phyloP scores from a whole-genome alignment of 2,797 vertebrate genomes.

The Phylloscopus collybita region DNA sequence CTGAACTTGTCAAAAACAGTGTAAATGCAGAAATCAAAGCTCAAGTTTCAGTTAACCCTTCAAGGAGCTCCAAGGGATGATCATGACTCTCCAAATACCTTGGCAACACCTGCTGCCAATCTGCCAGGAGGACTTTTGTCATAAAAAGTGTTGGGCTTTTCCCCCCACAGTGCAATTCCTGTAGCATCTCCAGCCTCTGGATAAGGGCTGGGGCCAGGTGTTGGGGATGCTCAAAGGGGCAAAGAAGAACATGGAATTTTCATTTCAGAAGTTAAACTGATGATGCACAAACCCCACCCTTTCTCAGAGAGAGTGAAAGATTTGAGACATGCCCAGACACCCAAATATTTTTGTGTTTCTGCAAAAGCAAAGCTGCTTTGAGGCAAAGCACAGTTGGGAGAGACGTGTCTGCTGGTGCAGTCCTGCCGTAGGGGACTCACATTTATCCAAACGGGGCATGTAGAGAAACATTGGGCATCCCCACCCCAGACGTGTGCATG shows the following conservation, averaged over 20 bases:
- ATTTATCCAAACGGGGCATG: not conserved
- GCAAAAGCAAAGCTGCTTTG: not conserved
- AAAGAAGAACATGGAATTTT: not conserved
- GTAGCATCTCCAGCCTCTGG: not conserved
- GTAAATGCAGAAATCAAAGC: not conserved
- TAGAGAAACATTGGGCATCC: not conserved
- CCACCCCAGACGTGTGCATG: accelerated
- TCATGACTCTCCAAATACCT: accelerated
- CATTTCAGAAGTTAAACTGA: not conserved
- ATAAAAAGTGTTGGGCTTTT: not conserved
- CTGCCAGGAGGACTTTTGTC: not conserved
- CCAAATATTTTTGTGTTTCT: not conserved
- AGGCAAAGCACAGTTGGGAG: accelerated
- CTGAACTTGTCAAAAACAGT: accelerated
- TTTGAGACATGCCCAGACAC: accelerated
- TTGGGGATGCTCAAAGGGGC: not conserved
- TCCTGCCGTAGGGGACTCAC: accelerated
- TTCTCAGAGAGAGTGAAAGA: not conserved
- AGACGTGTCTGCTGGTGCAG: accelerated
- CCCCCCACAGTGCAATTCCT: not conserved
- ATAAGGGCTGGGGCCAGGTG: no score
- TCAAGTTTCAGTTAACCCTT: not conserved
- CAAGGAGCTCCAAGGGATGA: not conserved
- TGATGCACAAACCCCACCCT: not conserved
- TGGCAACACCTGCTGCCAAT: not conserved